Conservation (phyloP, 2,113 vertebrate genomes). For the Nipponia nippon region DNA sequence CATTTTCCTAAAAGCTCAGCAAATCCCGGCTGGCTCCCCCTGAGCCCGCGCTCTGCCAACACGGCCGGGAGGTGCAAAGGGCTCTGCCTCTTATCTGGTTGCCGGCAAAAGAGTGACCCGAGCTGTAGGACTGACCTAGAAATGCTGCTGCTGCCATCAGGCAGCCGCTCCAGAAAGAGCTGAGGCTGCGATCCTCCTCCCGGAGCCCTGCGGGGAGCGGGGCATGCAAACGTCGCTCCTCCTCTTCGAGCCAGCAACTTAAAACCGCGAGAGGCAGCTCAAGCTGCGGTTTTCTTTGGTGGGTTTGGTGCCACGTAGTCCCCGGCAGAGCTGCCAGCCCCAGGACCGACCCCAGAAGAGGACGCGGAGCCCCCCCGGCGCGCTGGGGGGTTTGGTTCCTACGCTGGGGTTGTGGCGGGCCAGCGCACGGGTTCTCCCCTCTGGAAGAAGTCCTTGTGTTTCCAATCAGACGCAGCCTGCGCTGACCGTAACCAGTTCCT, state of each 20-base stretch:
- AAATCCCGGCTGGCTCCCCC: background rate
- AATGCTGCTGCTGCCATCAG: background rate
- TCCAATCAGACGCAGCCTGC: fast-evolving
- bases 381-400: background rate
- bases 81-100: slow-evolving; percentile 4
- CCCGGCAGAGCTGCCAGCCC: background rate
- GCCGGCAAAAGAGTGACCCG: background rate
- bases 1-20: slow-evolving; percentile 6
- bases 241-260: background rate
- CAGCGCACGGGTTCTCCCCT: fast-evolving
- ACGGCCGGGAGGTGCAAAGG: background rate
- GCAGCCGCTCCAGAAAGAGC: background rate
- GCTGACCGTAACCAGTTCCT: fast-evolving
- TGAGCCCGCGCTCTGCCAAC: fast-evolving
- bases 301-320: background rate
- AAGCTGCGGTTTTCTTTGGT: background rate
- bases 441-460: background rate
- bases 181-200: background rate
- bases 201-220: background rate
- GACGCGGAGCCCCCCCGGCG: fast-evolving
- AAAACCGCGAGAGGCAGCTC: background rate
- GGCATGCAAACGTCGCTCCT: background rate
- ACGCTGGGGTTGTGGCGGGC: background rate
- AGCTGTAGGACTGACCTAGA: background rate
- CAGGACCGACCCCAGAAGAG: background rate